Percentiles rank a stretch among this genome's conserved stretches.
phyloP scores from a whole-genome alignment of 2,888 invertebrate species.

The Azorinus chamasolen region DNA sequence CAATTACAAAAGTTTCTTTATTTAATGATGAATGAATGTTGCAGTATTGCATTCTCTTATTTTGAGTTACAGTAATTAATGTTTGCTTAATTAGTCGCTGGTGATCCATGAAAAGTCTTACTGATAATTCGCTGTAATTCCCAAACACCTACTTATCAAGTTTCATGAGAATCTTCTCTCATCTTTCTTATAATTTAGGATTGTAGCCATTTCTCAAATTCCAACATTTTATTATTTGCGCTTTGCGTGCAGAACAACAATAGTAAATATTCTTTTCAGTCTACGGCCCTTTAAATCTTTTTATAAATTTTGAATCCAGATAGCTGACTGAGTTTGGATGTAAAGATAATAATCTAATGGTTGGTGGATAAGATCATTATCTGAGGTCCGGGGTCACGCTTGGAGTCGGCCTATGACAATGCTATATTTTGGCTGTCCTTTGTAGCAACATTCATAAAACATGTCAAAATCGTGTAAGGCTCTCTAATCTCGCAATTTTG shows the following conservation, averaged over 20 bases:
- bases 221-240: constrained; percentile 53
- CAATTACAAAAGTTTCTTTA: no score
- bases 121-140: background rate
- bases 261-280: constrained; percentile 56
- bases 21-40: no score
- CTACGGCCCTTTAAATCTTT: constrained; percentile 63
- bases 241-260: constrained; percentile 60
- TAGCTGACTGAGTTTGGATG: constrained; percentile 29
- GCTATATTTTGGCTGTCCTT: background rate
- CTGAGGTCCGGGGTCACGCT: constrained; percentile 35
- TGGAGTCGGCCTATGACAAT: constrained; percentile 37
- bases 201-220: constrained; percentile 31
- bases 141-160: constrained; percentile 3
- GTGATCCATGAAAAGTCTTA: background rate
- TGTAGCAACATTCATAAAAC: no score
- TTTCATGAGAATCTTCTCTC: constrained; percentile 51
- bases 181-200: constrained; percentile 38
- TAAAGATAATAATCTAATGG: constrained; percentile 57
- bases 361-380: constrained; percentile 57
- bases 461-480: no score
- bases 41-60: no score
- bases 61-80: constrained; percentile 3
- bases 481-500: no score
- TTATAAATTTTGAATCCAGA: constrained; percentile 51
- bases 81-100: background rate